Evolutionary conservation across 2,797 vertebrate species (phyloP), one percentile per base, ranked within the genome.

Genomic region (Smutsia temminckii): DNA sequence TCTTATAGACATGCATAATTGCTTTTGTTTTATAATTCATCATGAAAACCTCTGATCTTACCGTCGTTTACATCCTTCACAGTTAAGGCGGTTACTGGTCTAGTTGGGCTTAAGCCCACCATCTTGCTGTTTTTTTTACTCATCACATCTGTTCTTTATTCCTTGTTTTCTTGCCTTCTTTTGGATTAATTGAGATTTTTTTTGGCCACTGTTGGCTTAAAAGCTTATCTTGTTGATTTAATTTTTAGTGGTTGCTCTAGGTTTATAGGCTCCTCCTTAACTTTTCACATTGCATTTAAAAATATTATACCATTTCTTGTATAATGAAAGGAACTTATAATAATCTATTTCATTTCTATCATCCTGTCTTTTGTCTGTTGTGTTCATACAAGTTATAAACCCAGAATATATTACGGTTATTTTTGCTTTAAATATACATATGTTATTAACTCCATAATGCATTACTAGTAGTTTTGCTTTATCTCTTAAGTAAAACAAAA

Each of bases 401-500:
- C 14, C 20, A 83, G 1, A 68, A 72, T 68, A 46, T 3, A 29
- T 5, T 55, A 59, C 63, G 79, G 23, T 84, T 87, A 59, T 71
- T 92, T 85, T 94, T 87, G 63, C 29, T 91, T 84, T 92, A 87
- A 79, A 90, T 0, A 69, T 63, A 27, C 8, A 53, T 74, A 34
- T 74, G 25, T 37, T 89, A 80, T 85, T 64, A 74, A 64, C 21
- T 37, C 51, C 9, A 42, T 8, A 75, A 79, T 78, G 20, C 2
- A 57, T 83, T 91, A 5, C 66, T 92, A 40, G 13, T 69, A 59
- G 46, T 63, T 84, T 83, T 90, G 25, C 25, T 46, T 84, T 87
- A 78, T 84, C 49, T 86, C 32, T 86, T 89, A 84, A 84, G 27
- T n/a, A 46, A 91, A 89, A 74, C 27, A 83, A 75, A 92, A 92